Evolutionary conservation across 2,797 vertebrate genomes (phyloP).

Genomic region (Paguma larvata): DNA sequence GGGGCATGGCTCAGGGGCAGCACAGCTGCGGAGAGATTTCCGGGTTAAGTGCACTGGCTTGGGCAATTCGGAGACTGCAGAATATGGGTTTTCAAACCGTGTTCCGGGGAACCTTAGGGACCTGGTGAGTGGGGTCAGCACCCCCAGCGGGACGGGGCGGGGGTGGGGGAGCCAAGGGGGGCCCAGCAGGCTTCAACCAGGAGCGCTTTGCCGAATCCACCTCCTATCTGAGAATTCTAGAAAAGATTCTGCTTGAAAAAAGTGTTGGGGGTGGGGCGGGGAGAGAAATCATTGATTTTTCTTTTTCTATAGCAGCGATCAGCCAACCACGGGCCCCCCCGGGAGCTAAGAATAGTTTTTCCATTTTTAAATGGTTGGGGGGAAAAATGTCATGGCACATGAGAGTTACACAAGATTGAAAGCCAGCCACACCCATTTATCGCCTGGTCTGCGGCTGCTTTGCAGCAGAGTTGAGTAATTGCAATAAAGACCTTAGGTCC

Average conservation of each 20-base stretch:
- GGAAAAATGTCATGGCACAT: background rate
- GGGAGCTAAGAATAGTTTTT: constrained; percentile 11
- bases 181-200: too few relatives aligned
- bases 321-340: background rate
- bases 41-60: too few relatives aligned
- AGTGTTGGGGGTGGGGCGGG: background rate
- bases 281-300: background rate
- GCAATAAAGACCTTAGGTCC: background rate
- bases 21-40: background rate
- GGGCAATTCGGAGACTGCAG: background rate
- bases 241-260: background rate
- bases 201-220: background rate
- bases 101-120: background rate
- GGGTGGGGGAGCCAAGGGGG: background rate
- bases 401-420: constrained; percentile 38
- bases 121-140: too few relatives aligned
- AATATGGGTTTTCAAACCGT: background rate
- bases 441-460: background rate
- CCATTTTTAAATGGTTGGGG: background rate
- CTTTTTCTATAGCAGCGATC: too few relatives aligned
- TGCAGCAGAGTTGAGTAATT: background rate
- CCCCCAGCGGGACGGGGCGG: too few relatives aligned
- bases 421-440: background rate
- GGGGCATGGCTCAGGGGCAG: background rate
- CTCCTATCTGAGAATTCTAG: background rate